Conservation (phyloP, 2,797 vertebrate species). For the Chlorospingus semifuscus region DNA sequence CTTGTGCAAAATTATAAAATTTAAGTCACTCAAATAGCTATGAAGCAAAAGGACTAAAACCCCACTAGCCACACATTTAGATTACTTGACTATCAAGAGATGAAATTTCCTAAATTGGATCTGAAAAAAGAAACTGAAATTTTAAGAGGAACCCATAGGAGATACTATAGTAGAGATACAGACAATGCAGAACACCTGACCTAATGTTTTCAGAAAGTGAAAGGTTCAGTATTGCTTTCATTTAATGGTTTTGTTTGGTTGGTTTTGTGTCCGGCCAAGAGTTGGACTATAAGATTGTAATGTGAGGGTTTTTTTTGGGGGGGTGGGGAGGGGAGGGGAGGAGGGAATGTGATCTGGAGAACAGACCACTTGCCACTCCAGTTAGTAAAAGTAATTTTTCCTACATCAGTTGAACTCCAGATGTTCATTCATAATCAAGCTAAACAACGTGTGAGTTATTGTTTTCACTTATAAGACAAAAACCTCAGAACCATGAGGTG, state of each 20-base stretch:
- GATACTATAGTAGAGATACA: not conserved
- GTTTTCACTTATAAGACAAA: not conserved
- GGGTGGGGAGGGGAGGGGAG: too few species aligned
- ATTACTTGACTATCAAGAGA: not conserved
- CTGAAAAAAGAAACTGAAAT: not conserved
- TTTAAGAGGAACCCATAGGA: not conserved
- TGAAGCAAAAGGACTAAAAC: not conserved
- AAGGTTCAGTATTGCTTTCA: not conserved
- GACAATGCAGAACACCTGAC: not conserved
- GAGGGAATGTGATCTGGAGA: not conserved
- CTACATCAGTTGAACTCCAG: not conserved
- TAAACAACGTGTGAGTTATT: not conserved
- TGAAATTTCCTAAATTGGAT: not conserved
- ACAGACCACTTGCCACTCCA: not conserved
- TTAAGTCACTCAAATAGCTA: not conserved
- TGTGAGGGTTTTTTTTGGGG: not conserved
- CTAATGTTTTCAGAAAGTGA: not conserved
- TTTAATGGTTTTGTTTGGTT: not conserved
- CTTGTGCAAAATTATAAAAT: not conserved
- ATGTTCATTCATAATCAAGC: not conserved
- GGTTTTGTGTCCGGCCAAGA: not conserved
- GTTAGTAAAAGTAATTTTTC: not conserved
- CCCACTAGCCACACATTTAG: not conserved
- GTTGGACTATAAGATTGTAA: not conserved
- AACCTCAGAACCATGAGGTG: not conserved